Evolutionary conservation across 1,140 invertebrate species (phyloP), one percentile per base, ranked within the genome.

Genomic region (Achatina immaculata): DNA sequence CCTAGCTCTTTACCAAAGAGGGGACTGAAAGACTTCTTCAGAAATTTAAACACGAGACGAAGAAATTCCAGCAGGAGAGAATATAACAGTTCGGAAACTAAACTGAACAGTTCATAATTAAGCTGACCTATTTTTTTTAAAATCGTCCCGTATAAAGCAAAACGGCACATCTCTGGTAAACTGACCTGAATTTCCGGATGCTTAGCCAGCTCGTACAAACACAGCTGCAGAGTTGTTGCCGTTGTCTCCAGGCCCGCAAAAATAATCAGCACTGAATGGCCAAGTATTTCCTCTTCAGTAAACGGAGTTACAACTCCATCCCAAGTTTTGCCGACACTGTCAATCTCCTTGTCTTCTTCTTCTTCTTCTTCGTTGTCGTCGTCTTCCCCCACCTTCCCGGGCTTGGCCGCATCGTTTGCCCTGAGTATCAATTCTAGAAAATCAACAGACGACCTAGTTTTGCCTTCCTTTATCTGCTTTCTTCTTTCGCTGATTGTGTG

Each of bases 181-280:
- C 40, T 34, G 4, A 48, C 71, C 71, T 73, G 71, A 11, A 73
- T 51, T 1, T 73, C 43, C 24, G 19, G 71, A 73, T 73, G 11
- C 3, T 4, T 6, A 11, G 71, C 71, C 7, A 73, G 43, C 28
- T 34, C 14, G n/a, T 48, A 51, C 24, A 73, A 48, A 31, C 43
- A 9, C 14, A 73, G 3, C 0, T 92, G 87, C 55, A 94, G 87
- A 0, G 93, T 89, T 0, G 92, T 92, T 0, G 93, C 91, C 0
- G 93, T 92, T 0, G 94, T 94, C 87, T 95, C 94, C 83, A 93
- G 95, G 1, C 94, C 94, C 78, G 93, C 95, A 0, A 93, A 89
- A 82, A 95, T 95, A 82, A 95, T 95, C 3, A 94, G 72, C 0
- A 94, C 91, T 0, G 93, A 93, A 85, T 95, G 94, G 0, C 93